These are phyloP conservation scores for Laupala kohalensis DNA, from an alignment of 1,140 invertebrate species.

Conservation along the genomic window DNA sequence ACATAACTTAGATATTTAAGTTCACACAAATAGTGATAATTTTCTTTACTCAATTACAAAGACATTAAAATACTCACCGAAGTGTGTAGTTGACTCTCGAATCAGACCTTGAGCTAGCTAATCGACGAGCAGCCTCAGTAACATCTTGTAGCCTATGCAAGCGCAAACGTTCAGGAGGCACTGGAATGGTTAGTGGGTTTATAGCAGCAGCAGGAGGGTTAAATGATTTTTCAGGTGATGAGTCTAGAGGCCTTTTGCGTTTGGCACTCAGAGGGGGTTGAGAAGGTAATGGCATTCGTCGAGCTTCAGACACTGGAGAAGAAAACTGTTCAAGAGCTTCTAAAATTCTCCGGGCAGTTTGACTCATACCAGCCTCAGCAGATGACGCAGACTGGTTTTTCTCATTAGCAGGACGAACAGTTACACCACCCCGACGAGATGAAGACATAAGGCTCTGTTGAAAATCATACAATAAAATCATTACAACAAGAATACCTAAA, in stretches of 20 bases:
- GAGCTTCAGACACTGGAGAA: constrained; percentile 55
- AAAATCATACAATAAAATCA: not conserved
- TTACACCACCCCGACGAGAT: not conserved
- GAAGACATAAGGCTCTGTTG: not conserved
- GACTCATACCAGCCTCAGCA: constrained; percentile 30
- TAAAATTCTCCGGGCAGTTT: constrained; percentile 51
- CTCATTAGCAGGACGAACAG: constrained; percentile 17
- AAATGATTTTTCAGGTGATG: not conserved
- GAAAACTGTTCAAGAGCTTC: constrained; percentile 59
- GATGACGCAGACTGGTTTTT: constrained; percentile 18
- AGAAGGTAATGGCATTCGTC: constrained; percentile 22
- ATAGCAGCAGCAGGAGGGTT: not conserved
- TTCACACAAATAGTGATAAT: no score
- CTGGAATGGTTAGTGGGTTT: not conserved
- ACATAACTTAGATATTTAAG: no score
- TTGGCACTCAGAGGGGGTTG: not conserved
- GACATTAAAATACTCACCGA: not conserved
- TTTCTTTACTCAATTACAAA: no score
- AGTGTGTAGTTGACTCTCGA: not conserved
- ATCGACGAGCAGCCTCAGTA: constrained; percentile 38
- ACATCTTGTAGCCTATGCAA: constrained; percentile 38
- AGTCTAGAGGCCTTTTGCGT: not conserved
- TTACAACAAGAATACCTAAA: no score
- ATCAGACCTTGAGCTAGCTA: not conserved
- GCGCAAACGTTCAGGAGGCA: not conserved